Evolutionary conservation across 2,888 invertebrate species (phyloP), one percentile per base, ranked within the genome.

Genomic region (Encarsia formosa): DNA sequence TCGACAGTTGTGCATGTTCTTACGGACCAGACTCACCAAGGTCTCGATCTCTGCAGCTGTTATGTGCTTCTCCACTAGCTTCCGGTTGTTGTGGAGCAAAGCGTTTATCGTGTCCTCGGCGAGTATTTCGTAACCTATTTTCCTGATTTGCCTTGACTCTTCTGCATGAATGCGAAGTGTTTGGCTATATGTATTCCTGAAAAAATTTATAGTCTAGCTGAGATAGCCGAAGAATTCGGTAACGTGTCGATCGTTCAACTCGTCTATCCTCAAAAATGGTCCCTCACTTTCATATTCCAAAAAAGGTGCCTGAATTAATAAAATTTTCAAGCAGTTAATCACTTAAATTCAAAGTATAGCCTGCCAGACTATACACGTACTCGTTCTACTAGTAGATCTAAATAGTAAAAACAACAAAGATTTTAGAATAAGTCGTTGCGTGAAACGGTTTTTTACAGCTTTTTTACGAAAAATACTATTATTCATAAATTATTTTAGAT

Each of bases 21-120:
- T 94, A 26, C 97, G 82, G 32, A 99, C 96, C 13, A 99, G 82
- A 44, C 93, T 94, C 2, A 99, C 97, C 75, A 99, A 99, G 0
- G 97, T 97, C 76, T 98, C 96, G 42, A 99, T 98, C 78, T 99
- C 98, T 1, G 92, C 91, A 0, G 92, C 91, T 1, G 94, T 98
- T 65, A 99, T 99, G 72, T 99, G 98, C 69, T 98, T 97, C 76
- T 99, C 98, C 57, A 99, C 77, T 32, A 99, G 78, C 74, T 98
- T 97, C 59, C 97, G 82, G 75, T 99, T 99, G 76, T 98, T 98
- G 74, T 99, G 98, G 26, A 99, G 77, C 48, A 99, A 78, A 0
- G 98, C 98, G 0, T 99, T 99, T 65, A 99, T 99, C 0, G 99
- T 99, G 74, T 99, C 99, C 74, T 99, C 98, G 0, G 99, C 99